phyloP scores from a whole-genome alignment of 1,140 invertebrate species.

The Hypsibius dujardini region DNA sequence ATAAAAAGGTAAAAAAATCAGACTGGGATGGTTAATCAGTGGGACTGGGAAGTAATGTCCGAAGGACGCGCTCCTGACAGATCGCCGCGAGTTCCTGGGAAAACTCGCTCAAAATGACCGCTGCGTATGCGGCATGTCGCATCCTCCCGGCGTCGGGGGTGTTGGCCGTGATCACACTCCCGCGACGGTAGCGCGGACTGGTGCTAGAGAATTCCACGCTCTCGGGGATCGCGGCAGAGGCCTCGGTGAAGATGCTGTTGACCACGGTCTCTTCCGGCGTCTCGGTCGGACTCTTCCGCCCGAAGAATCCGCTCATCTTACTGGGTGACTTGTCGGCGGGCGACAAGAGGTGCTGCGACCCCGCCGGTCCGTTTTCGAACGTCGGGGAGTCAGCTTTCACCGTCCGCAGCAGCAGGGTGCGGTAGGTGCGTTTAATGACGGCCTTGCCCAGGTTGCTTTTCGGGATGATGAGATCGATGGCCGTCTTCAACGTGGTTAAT shows the following conservation, averaged over 20 bases:
- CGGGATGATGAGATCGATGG: not conserved
- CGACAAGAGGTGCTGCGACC: too few relatives aligned
- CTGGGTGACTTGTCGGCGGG: too few relatives aligned
- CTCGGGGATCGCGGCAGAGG: not conserved
- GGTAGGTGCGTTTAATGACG: not conserved
- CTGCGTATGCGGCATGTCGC: not conserved
- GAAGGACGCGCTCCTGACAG: not conserved
- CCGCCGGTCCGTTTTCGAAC: too few relatives aligned
- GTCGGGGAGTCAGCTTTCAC: not conserved
- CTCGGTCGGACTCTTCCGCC: too few relatives aligned
- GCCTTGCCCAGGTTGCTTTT: not conserved
- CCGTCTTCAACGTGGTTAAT: not conserved
- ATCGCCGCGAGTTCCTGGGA: constrained; percentile 9
- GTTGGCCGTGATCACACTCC: too few relatives aligned
- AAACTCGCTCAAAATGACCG: constrained; percentile 7
- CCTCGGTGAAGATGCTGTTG: not conserved
- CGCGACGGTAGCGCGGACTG: not conserved
- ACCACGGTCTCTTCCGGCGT: too few relatives aligned
- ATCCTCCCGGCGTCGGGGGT: not conserved
- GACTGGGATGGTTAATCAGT: too few relatives aligned
- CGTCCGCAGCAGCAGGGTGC: not conserved
- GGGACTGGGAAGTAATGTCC: too few relatives aligned
- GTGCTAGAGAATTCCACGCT: not conserved
- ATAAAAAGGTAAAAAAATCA: constrained; percentile 15
- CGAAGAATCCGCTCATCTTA: too few relatives aligned